These are phyloP conservation scores for Melinaea menophilus DNA, from an alignment of 2,888 invertebrate genomes.

Conservation along the genomic window DNA sequence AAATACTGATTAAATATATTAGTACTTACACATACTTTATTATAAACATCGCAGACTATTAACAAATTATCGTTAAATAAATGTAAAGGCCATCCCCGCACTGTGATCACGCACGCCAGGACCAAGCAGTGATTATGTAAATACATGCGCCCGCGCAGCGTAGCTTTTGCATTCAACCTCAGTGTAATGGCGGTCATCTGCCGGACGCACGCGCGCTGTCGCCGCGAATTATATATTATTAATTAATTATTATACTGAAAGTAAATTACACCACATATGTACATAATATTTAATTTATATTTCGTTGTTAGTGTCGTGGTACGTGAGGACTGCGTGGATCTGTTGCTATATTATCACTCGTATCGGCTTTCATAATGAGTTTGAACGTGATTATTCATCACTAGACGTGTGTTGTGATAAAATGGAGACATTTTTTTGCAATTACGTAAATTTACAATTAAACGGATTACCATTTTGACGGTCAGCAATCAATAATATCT, in stretches of 20 bases:
- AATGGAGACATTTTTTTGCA: not conserved
- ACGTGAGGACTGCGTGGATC: not conserved
- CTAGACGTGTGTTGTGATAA: not conserved
- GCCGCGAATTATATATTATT: slow-evolving; percentile 29
- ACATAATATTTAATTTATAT: not conserved
- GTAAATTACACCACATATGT: not conserved
- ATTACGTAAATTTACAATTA: not conserved
- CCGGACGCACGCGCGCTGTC: slow-evolving; percentile 58
- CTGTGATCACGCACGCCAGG: slow-evolving; percentile 43
- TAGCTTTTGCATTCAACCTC: slow-evolving; percentile 47
- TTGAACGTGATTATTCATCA: not conserved
- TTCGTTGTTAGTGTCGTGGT: not conserved
- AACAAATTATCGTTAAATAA: no score
- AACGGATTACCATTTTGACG: no score
- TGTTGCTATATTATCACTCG: slow-evolving; percentile 14
- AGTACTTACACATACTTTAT: not conserved
- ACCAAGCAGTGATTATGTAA: slow-evolving; percentile 64
- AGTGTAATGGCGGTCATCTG: slow-evolving; percentile 70
- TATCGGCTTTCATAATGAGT: slow-evolving; percentile 20
- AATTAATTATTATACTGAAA: not conserved
- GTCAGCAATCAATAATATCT: no score
- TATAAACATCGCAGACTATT: not conserved
- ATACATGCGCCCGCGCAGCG: slow-evolving; percentile 55
- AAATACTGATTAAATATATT: no score
- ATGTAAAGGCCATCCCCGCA: slow-evolving; percentile 21